These are phyloP conservation scores for Nebria salina DNA, from an alignment of 2,888 invertebrate genomes.

Conservation along the genomic window DNA sequence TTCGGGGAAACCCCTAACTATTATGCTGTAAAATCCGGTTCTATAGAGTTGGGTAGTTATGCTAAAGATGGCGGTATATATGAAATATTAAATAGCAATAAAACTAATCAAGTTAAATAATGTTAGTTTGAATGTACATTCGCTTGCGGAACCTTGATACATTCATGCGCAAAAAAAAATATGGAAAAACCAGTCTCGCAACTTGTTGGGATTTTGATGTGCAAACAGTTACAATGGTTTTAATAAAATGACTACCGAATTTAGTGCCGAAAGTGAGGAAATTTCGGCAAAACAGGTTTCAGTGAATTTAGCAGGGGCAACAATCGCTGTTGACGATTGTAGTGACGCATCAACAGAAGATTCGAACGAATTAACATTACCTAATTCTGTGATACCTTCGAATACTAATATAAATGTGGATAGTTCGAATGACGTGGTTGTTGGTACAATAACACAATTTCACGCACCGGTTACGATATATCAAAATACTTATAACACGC, in stretches of 20 bases:
- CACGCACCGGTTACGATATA: conserved; percentile 66
- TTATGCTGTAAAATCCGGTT: conserved; percentile 8
- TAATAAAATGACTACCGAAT: conserved; percentile 34
- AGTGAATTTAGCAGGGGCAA: conserved; percentile 34
- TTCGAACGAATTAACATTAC: conserved; percentile 11
- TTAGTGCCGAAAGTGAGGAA: conserved; percentile 25
- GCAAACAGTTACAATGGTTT: conserved; percentile 11
- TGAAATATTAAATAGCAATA: background rate
- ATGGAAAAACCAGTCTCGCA: conserved; percentile 10
- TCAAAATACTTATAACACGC: conserved; percentile 53
- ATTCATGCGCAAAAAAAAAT: background rate
- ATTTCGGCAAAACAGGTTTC: conserved; percentile 30
- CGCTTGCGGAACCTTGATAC: conserved; percentile 6
- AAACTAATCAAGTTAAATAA: background rate
- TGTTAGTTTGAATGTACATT: background rate
- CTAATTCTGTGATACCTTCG: conserved; percentile 27
- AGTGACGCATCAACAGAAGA: conserved; percentile 29
- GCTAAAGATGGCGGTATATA: conserved; percentile 7
- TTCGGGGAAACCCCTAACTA: background rate
- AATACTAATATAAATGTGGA: conserved; percentile 61
- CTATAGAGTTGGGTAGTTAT: background rate
- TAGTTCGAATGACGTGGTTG: conserved; percentile 65
- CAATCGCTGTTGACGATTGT: conserved; percentile 24
- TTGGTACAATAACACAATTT: conserved; percentile 66
- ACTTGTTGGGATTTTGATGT: background rate